Evolutionary conservation across 2,113 vertebrate genomes (phyloP).

Genomic region (Carettochelys insculpta): DNA sequence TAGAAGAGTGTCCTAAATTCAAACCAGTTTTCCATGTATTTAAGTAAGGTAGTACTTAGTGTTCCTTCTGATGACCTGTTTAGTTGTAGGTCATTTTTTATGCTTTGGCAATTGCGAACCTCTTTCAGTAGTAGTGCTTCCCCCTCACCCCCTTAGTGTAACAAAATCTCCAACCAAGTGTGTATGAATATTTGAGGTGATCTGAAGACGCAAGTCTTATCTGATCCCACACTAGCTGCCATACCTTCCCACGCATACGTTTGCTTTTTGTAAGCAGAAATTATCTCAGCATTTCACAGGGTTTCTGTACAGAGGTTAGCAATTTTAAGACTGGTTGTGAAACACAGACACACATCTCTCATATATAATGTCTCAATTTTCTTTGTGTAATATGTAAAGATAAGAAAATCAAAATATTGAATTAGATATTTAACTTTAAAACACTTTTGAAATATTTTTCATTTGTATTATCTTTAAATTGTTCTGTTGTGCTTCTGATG

Average conservation of each 20-base stretch:
- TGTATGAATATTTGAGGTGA: not conserved
- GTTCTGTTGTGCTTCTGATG: not conserved
- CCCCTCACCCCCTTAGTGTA: not conserved
- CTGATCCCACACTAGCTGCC: not conserved
- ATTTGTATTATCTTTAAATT: not conserved
- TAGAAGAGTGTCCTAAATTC: not conserved
- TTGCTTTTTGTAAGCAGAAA: not conserved
- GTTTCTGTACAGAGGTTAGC: not conserved
- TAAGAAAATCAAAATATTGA: not conserved
- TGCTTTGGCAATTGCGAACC: not conserved
- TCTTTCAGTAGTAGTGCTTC: not conserved
- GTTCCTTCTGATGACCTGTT: not conserved
- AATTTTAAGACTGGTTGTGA: not conserved
- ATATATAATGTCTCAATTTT: not conserved
- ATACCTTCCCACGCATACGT: not conserved
- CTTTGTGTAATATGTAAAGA: not conserved
- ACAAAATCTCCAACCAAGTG: fast-evolving
- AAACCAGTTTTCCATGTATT: too few relatives aligned
- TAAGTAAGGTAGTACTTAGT: not conserved
- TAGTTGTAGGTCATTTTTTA: not conserved
- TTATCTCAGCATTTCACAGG: not conserved
- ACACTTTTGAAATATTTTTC: not conserved
- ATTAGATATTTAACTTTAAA: not conserved
- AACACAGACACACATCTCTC: not conserved
- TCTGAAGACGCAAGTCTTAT: not conserved